phyloP scores from a whole-genome alignment of 2,113 vertebrate species.

The Neopipo cinnamomea region DNA sequence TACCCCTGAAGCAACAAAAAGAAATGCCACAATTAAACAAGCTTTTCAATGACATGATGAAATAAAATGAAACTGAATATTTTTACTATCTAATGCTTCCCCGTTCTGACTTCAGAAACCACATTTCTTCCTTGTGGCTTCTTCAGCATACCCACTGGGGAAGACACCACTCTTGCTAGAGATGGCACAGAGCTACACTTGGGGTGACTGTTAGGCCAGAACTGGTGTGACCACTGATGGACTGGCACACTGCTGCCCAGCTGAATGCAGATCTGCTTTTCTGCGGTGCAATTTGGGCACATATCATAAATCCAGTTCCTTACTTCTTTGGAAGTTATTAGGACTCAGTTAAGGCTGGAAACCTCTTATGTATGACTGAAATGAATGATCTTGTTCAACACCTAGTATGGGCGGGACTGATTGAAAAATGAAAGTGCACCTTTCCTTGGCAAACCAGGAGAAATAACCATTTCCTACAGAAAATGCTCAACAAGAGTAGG shows the following conservation, averaged over 20 bases:
- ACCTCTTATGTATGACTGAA: neutral
- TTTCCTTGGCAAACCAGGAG: neutral
- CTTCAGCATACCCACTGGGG: fast-evolving
- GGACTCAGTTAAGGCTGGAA: neutral
- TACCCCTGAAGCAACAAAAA: neutral
- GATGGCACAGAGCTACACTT: fast-evolving
- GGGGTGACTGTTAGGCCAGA: fast-evolving
- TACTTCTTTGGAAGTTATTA: neutral
- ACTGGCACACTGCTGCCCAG: neutral
- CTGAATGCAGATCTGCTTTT: neutral
- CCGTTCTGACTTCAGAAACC: neutral
- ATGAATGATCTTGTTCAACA: neutral
- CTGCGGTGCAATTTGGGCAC: neutral
- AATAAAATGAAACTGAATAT: neutral
- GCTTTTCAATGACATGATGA: neutral
- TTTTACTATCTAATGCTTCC: neutral
- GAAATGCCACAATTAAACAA: neutral
- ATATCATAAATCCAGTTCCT: neutral
- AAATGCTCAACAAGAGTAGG: neutral
- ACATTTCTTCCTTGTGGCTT: neutral
- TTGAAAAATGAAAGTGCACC: neutral
- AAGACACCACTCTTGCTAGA: fast-evolving
- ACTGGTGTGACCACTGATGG: neutral
- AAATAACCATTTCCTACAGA: neutral
- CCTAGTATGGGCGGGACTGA: neutral